Conservation (phyloP, 2,797 vertebrate genomes). For the Tauraco hartlaubi region DNA sequence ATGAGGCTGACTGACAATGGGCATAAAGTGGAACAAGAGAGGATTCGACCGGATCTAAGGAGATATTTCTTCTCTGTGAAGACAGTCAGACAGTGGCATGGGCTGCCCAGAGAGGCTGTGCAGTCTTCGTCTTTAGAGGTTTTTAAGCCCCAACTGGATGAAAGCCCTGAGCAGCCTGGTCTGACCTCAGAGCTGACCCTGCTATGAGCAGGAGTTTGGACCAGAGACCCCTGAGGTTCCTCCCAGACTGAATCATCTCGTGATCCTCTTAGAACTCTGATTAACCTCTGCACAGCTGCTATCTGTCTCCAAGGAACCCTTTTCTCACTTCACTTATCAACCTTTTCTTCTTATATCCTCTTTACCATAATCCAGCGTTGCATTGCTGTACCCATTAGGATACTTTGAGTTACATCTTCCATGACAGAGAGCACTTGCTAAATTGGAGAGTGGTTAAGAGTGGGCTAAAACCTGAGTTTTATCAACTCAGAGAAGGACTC, state of each 20-base stretch:
- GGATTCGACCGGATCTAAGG: background rate
- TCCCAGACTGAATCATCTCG: background rate
- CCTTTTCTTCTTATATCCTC: background rate
- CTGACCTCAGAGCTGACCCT: background rate
- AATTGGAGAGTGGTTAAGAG: background rate
- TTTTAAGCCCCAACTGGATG: background rate
- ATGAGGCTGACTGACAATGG: background rate
- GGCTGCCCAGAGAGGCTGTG: background rate
- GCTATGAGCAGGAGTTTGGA: background rate
- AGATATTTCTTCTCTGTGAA: background rate
- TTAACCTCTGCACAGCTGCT: background rate
- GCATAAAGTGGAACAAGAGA: background rate
- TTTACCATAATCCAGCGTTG: background rate
- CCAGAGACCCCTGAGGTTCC: background rate
- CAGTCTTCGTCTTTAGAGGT: background rate
- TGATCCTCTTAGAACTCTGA: background rate
- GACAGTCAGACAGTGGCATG: background rate
- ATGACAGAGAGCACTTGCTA: background rate
- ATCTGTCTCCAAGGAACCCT: background rate
- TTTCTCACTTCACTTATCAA: background rate
- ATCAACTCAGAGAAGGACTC: background rate
- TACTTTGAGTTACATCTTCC: background rate
- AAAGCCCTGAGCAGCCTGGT: background rate
- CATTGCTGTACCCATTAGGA: background rate
- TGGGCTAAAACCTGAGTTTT: background rate